Evolutionary conservation across 2,113 vertebrate genomes (phyloP).

Genomic region (Morphnarchus princeps): DNA sequence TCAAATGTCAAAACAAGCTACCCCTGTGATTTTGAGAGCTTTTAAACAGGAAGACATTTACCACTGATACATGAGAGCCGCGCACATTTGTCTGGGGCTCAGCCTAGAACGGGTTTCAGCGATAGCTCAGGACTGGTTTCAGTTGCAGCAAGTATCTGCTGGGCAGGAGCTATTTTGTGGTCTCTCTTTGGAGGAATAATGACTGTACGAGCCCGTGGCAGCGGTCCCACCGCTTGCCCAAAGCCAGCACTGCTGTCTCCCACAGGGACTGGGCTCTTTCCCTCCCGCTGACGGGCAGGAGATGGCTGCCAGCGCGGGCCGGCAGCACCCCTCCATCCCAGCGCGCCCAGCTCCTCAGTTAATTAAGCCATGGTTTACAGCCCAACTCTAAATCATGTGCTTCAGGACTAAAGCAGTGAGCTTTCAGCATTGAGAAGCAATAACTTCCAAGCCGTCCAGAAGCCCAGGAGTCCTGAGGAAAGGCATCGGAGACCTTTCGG

Average conservation of each 20-base stretch:
- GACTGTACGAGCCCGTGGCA: rapidly evolving
- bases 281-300: rapidly evolving
- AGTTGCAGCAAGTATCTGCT: neutral
- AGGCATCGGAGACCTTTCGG: rapidly evolving
- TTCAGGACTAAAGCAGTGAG: neutral
- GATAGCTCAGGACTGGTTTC: neutral
- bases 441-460: rapidly evolving
- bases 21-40: slow-evolving; percentile 43
- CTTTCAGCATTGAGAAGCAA: neutral
- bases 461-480: neutral
- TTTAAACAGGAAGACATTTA: slow-evolving; percentile 30
- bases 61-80: neutral
- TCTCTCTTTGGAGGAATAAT: neutral
- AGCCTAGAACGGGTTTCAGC: neutral
- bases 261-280: rapidly evolving
- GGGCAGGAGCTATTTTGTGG: neutral
- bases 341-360: rapidly evolving
- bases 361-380: rapidly evolving
- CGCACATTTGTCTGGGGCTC: neutral
- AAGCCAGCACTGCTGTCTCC: neutral
- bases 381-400: rapidly evolving
- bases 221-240: rapidly evolving
- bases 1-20: slow-evolving; percentile 67
- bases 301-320: rapidly evolving
- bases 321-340: neutral